Evolutionary conservation across 2,113 vertebrate species (phyloP).

Genomic region (Perognathus longimembris): DNA sequence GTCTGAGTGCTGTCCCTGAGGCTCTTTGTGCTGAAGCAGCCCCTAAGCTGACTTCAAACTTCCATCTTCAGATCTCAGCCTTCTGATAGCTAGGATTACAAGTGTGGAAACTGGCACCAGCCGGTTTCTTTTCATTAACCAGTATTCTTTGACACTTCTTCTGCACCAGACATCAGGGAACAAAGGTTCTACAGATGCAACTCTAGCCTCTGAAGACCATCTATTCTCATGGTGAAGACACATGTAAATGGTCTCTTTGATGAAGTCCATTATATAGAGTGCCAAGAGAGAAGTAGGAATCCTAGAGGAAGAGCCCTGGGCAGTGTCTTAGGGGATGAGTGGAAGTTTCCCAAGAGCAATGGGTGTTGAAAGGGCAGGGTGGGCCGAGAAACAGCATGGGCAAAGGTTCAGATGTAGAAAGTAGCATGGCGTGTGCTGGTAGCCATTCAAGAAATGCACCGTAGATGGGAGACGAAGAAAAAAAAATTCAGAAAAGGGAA

Average conservation of each 20-base stretch:
- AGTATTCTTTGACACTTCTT: neutral
- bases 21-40: no score
- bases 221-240: neutral
- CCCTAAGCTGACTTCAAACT: no score
- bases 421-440: constrained; percentile 20
- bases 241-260: neutral
- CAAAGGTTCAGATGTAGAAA: neutral
- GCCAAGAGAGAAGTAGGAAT: neutral
- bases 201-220: neutral
- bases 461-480: constrained; percentile 47
- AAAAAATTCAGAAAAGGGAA: constrained; percentile 35
- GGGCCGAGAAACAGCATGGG: neutral
- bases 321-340: neutral
- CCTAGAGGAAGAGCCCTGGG: neutral
- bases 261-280: neutral
- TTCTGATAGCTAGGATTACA: no score
- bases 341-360: neutral
- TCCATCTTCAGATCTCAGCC: no score
- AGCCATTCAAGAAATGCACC: constrained; percentile 48
- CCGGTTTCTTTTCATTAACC: neutral
- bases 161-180: neutral
- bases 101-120: no score
- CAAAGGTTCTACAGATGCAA: neutral
- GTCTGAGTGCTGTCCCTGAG: no score
- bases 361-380: neutral